phyloP scores from a whole-genome alignment of 2,888 invertebrate species.

The Oscheius sp. region DNA sequence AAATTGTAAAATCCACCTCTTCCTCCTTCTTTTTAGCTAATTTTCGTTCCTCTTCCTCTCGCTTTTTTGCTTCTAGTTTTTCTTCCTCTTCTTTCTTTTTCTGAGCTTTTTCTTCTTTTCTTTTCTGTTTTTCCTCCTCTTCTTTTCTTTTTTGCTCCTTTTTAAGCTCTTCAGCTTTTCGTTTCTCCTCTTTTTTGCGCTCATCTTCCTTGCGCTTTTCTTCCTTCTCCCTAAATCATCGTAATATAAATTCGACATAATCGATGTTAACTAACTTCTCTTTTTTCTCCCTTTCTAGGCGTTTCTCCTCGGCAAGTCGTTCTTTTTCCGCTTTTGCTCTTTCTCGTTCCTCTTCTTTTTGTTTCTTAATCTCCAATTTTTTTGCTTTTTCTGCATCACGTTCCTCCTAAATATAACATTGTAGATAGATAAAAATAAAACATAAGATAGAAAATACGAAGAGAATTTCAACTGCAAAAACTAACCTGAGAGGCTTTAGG shows the following conservation, averaged over 20 bases:
- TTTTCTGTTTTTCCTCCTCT: conserved; percentile 47
- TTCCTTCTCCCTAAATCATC: conserved; percentile 35
- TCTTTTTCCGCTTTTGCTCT: conserved; percentile 43
- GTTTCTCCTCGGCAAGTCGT: conserved; percentile 49
- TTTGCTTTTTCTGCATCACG: conserved; percentile 21
- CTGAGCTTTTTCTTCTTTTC: conserved; percentile 43
- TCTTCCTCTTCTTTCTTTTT: conserved; percentile 42
- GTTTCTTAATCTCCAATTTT: conserved; percentile 4
- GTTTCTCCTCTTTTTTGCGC: conserved; percentile 36
- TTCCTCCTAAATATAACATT: conserved; percentile 24
- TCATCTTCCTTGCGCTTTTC: conserved; percentile 42
- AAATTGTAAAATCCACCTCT: conserved; percentile 40
- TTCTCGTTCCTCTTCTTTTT: conserved; percentile 30
- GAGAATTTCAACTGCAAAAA: too few relatives aligned
- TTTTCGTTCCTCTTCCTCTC: conserved; percentile 49
- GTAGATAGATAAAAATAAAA: not conserved
- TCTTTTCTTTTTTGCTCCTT: conserved; percentile 46
- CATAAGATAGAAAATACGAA: not conserved
- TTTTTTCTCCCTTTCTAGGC: conserved; percentile 52
- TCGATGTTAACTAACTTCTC: conserved; percentile 41
- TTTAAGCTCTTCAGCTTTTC: conserved; percentile 48
- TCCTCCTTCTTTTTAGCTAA: conserved; percentile 52
- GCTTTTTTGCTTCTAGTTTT: conserved; percentile 41
- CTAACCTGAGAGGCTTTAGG: conserved; percentile 17
- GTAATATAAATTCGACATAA: not conserved